A percentile compares a stretch with the other conserved stretches of the same genome.
phyloP scores from a whole-genome alignment of 2,113 vertebrate genomes.

The Barbus barbus region DNA sequence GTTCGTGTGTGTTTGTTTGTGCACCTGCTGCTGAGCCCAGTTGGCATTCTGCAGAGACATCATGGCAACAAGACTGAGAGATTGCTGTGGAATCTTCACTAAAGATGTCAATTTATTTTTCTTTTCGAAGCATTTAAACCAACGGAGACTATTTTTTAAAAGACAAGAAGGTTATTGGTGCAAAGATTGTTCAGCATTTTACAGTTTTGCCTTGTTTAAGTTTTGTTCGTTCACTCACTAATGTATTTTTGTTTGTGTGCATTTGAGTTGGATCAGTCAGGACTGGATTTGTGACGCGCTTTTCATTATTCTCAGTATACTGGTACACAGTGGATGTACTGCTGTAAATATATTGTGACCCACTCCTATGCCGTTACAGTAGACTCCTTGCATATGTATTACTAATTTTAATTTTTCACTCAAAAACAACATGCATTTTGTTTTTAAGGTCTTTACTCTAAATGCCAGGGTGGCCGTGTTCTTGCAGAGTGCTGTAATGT shows the following conservation, averaged over 20 bases:
- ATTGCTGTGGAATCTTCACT: slow-evolving; percentile 72
- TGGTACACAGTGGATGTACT: slow-evolving; percentile 64
- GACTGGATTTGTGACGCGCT: slow-evolving; percentile 45
- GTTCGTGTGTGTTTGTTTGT: neutral
- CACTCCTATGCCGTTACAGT: slow-evolving; percentile 57
- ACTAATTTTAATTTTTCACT: neutral
- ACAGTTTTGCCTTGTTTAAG: slow-evolving; percentile 52
- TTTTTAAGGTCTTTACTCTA: slow-evolving; percentile 1
- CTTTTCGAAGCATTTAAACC: slow-evolving; percentile 44
- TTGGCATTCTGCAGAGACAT: slow-evolving; percentile 52
- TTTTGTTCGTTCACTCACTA: slow-evolving; percentile 51
- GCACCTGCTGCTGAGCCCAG: slow-evolving; percentile 56
- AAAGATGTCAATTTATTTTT: slow-evolving; percentile 74
- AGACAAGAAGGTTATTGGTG: slow-evolving; percentile 37
- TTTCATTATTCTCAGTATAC: slow-evolving; percentile 61
- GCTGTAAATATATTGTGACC: slow-evolving; percentile 67
- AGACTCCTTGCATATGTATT: slow-evolving; percentile 62
- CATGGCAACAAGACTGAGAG: slow-evolving; percentile 54
- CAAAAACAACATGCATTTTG: slow-evolving; percentile 2
- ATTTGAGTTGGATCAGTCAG: slow-evolving; percentile 46
- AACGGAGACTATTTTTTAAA: slow-evolving; percentile 46
- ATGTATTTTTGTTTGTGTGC: slow-evolving; percentile 56
- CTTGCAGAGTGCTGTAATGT: neutral
- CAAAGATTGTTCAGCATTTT: slow-evolving; percentile 52
- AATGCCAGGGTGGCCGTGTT: neutral